Evolutionary conservation across 2,113 vertebrate genomes (phyloP).

Genomic region (Sinocyclocheilus maitianheensis): DNA sequence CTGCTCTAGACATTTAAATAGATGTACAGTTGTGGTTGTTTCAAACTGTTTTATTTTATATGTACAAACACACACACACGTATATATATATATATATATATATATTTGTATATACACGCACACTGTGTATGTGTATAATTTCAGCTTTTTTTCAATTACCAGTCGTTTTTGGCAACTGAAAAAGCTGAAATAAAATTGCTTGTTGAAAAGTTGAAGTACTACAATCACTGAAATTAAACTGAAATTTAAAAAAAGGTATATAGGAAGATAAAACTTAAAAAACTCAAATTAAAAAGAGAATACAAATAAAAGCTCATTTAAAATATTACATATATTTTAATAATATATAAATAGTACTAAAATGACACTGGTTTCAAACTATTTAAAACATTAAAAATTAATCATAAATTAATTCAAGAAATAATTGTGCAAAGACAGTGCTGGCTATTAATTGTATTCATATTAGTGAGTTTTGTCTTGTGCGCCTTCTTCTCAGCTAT

Average conservation of each 20-base stretch:
- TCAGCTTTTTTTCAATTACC: no score
- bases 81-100: no score
- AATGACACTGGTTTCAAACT: background rate
- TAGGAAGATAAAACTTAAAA: background rate
- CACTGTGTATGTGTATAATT: no score
- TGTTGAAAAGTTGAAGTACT: background rate
- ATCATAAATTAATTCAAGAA: background rate
- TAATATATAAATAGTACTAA: background rate
- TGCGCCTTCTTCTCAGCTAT: slow-evolving; percentile 73
- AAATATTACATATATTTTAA: background rate
- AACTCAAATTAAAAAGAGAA: background rate
- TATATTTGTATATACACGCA: no score
- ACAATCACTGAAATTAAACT: background rate
- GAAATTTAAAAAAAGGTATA: background rate
- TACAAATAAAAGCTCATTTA: background rate
- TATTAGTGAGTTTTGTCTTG: background rate
- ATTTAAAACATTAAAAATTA: background rate
- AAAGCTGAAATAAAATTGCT: background rate
- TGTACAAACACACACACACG: no score
- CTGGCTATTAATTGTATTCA: background rate
- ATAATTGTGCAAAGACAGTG: background rate
- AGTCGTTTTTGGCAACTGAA: background rate
- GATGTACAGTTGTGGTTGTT: background rate
- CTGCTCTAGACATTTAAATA: background rate
- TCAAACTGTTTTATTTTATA: background rate